Percentiles rank a stretch among this genome's conserved stretches.
phyloP scores from a whole-genome alignment of 2,113 vertebrate species.

The Narcine bancroftii region DNA sequence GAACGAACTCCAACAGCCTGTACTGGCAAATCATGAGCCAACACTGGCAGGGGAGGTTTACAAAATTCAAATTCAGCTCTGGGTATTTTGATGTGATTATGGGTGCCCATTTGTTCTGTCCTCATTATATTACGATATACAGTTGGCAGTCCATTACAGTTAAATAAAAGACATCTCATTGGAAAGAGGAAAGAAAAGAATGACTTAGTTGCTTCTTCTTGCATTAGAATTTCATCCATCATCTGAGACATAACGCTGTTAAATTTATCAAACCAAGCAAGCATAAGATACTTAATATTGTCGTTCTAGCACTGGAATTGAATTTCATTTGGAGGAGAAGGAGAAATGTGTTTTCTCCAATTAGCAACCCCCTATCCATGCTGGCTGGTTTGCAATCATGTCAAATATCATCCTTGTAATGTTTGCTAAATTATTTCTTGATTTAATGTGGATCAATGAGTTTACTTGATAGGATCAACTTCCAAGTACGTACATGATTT shows the following conservation, averaged over 20 bases:
- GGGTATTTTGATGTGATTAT: slow-evolving; percentile 18
- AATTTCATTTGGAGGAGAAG: not conserved
- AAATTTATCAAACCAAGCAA: not conserved
- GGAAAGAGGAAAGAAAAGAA: not conserved
- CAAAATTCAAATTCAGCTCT: slow-evolving; percentile 1
- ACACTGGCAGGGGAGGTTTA: not conserved
- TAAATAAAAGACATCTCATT: not conserved
- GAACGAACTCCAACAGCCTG: not conserved
- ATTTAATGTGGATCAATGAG: not conserved
- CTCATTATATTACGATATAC: not conserved
- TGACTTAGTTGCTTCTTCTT: not conserved
- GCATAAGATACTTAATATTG: not conserved
- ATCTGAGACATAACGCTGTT: not conserved
- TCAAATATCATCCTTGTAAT: not conserved
- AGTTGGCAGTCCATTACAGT: not conserved
- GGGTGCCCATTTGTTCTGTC: not conserved
- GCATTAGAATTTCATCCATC: not conserved
- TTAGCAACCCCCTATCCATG: not conserved
- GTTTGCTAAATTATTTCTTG: not conserved
- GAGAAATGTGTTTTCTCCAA: not conserved
- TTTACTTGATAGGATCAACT: not conserved
- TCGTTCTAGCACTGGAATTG: not conserved
- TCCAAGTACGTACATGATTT: not conserved
- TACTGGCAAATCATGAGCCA: not conserved
- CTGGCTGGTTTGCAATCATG: not conserved